Evolutionary conservation across 30 jellyfish, hydroid and myxozoan genomes (phyloP), one percentile per base, ranked within the genome.

Genomic region (Cassiopea xamachana): DNA sequence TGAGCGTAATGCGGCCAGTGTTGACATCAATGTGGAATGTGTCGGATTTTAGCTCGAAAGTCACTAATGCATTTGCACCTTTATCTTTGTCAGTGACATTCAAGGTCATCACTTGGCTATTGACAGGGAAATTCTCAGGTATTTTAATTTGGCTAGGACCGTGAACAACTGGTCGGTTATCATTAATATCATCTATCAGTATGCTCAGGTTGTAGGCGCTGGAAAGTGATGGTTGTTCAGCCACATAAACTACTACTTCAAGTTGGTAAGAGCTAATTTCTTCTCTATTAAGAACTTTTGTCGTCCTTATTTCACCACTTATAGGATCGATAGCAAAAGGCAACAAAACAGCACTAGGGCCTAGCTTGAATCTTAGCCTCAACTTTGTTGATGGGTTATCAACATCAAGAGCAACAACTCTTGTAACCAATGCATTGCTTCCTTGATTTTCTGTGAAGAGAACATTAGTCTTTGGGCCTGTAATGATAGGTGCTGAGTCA

Each of bases 11-110:
- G 48, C 86, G 75, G 9, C 97, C 97, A 7, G 90, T 82, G 73
- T 75, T 68, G 2, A 45, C 19, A 77, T 82, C 90, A 13, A 90
- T 77, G 45, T 48, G 60, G 76, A 90, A 90, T 1, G 73, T 60
- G n/a, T 68, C 62, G 6, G 91, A 77, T 48, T 68, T 80, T 12
- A 90, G 81, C 39, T 60, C 44, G 55, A 90, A 90, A 16, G 89
- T 48, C 18, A 94, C 73, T 72, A 51, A 60, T 5, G 94, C 90
- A 73, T 95, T 95, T 1, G 80, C 76, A 19, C 98, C 98, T 16
- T 19, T 78, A 79, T 95, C 98, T 14, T 50, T 68, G 74, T 95
- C 99, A 0, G 97, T 87, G 44, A 96, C 99, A 71, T 79, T 87
- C 75, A 95, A 7, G 69, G 45, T 60, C 69, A 80, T 12, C 0